Conservation (phyloP, 2,888 invertebrate species). For the Blastobasis adustella region DNA sequence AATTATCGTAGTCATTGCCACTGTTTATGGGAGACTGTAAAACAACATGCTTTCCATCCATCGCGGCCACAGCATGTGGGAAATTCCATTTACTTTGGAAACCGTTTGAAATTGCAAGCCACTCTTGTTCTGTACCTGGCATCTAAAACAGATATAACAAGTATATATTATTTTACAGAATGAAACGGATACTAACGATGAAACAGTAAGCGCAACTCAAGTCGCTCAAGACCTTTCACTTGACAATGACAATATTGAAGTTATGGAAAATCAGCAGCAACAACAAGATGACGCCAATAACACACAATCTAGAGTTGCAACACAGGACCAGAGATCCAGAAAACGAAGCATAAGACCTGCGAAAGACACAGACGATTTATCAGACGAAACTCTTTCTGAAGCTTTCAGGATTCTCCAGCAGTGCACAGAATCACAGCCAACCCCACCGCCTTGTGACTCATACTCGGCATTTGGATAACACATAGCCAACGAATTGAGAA, state of each 20-base stretch:
- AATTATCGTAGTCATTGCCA: constrained; percentile 27
- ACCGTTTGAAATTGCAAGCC: constrained; percentile 19
- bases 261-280: constrained; percentile 4
- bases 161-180: constrained; percentile 13
- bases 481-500: constrained; percentile 17
- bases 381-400: constrained; percentile 21
- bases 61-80: constrained; percentile 28
- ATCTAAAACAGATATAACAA: constrained; percentile 15
- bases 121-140: constrained; percentile 21
- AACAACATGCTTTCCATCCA: constrained; percentile 32
- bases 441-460: constrained; percentile 15
- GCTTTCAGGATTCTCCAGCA: constrained; percentile 18
- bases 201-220: too few relatives aligned
- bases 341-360: constrained; percentile 18
- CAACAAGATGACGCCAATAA: background rate
- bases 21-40: constrained; percentile 25
- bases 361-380: too few relatives aligned
- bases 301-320: constrained; percentile 15
- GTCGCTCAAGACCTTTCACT: too few relatives aligned
- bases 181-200: constrained; percentile 13
- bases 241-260: constrained; percentile 13
- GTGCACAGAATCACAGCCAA: constrained; percentile 19
- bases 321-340: constrained; percentile 12
- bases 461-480: constrained; percentile 17
- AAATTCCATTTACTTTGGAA: constrained; percentile 31